Evolutionary conservation across 2,113 vertebrate species (phyloP).

Genomic region (Ursus arctos): DNA sequence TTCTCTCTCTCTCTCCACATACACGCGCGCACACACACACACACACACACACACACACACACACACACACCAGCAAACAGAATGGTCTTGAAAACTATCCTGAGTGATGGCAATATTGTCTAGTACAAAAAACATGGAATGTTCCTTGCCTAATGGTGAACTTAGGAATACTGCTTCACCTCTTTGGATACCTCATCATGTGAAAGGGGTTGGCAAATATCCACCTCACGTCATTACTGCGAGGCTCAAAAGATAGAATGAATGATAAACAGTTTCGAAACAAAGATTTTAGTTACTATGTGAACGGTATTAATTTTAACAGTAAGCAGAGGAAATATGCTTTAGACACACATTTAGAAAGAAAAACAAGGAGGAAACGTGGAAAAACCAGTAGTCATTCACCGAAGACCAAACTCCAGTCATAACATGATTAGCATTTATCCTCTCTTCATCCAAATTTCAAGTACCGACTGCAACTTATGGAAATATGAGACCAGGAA

Average conservation of each 20-base stretch:
- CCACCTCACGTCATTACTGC: neutral
- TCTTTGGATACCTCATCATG: neutral
- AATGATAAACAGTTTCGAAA: neutral
- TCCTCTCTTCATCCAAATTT: neutral
- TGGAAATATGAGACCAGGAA: neutral
- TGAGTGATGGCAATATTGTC: neutral
- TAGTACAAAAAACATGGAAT: neutral
- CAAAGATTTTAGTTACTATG: neutral
- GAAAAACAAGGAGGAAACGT: neutral
- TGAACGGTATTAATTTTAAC: neutral
- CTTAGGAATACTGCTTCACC: neutral
- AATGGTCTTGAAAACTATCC: neutral
- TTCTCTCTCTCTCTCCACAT: neutral
- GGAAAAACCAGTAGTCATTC: neutral
- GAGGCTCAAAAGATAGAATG: neutral
- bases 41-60: neutral
- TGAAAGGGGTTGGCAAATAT: neutral
- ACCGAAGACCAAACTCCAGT: neutral
- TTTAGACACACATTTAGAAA: constrained; percentile 10
- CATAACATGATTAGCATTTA: neutral
- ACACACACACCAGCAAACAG: neutral
- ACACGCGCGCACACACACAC: no score
- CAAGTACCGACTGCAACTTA: neutral
- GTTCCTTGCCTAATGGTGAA: neutral
- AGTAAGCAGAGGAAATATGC: neutral